Evolutionary conservation across 2,888 invertebrate genomes (phyloP).

Genomic region (Ormyrus thymus): DNA sequence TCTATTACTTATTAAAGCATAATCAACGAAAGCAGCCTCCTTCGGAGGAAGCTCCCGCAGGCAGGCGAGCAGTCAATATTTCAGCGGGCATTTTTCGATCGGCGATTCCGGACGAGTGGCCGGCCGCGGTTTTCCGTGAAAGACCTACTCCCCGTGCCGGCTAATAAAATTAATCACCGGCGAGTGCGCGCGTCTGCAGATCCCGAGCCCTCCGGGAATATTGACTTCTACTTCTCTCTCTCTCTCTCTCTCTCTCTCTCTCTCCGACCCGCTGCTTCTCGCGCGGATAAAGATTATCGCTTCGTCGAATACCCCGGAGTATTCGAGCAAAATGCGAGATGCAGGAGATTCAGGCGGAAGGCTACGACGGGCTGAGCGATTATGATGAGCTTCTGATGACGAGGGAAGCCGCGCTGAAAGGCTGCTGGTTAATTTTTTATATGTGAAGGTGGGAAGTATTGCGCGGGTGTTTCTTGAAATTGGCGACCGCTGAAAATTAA

Average conservation of each 20-base stretch:
- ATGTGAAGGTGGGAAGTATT: too few relatives aligned
- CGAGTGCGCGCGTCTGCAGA: slow-evolving; percentile 7
- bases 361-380: too few relatives aligned
- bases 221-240: slow-evolving; percentile 15
- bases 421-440: too few relatives aligned
- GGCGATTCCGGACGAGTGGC: slow-evolving; percentile 11
- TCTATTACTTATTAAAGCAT: neutral
- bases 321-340: slow-evolving; percentile 4
- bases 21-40: slow-evolving; percentile 4
- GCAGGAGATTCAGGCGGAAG: neutral
- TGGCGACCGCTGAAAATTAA: too few relatives aligned
- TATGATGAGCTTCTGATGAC: too few relatives aligned
- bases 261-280: too few relatives aligned
- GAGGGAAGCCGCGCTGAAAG: too few relatives aligned
- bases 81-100: slow-evolving; percentile 12
- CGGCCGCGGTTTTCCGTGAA: neutral
- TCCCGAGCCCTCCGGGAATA: slow-evolving; percentile 32
- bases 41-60: neutral
- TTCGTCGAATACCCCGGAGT: slow-evolving; percentile 2
- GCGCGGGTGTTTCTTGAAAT: too few relatives aligned
- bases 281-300: slow-evolving; percentile 28
- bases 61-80: slow-evolving; percentile 2
- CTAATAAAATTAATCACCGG: slow-evolving; percentile 44
- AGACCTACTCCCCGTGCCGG: slow-evolving; percentile 18
- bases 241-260: too few relatives aligned